These are phyloP conservation scores for Piprites chloris DNA, from an alignment of 2,113 vertebrate species.

Conservation along the genomic window DNA sequence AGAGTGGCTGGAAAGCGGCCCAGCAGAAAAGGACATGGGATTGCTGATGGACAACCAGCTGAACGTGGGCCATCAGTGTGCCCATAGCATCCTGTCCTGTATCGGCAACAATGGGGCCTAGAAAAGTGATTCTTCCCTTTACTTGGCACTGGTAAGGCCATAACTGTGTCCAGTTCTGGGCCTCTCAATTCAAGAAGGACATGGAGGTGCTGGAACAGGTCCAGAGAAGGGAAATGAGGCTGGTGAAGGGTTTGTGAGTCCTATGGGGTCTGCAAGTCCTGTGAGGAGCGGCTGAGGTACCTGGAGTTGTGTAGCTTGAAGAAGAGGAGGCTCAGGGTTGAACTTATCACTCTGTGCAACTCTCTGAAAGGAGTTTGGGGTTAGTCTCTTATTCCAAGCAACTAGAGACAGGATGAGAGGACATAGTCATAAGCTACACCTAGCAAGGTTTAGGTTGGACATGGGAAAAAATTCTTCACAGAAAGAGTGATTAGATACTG, in stretches of 20 bases:
- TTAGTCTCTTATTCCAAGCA: neutral
- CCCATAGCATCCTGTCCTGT: neutral
- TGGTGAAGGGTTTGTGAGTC: neutral
- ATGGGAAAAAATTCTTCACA: neutral
- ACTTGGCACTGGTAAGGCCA: neutral
- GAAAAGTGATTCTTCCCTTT: neutral
- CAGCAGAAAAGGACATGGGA: accelerated
- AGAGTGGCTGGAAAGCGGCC: neutral
- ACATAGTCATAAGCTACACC: neutral
- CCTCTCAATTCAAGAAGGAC: neutral
- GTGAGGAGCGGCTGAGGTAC: neutral
- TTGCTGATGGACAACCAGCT: neutral
- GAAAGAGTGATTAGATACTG: neutral
- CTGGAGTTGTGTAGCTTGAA: neutral
- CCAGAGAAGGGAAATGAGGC: neutral
- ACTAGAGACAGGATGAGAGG: accelerated
- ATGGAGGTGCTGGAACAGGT: neutral
- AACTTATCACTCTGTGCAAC: neutral
- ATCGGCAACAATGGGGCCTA: neutral
- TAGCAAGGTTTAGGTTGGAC: neutral
- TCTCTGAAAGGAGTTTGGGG: neutral
- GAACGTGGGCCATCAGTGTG: neutral
- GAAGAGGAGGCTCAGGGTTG: neutral
- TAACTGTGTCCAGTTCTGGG: neutral
- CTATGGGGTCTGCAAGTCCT: no score